Conservation (phyloP, 2,113 vertebrate species). For the Ictalurus punctatus region DNA sequence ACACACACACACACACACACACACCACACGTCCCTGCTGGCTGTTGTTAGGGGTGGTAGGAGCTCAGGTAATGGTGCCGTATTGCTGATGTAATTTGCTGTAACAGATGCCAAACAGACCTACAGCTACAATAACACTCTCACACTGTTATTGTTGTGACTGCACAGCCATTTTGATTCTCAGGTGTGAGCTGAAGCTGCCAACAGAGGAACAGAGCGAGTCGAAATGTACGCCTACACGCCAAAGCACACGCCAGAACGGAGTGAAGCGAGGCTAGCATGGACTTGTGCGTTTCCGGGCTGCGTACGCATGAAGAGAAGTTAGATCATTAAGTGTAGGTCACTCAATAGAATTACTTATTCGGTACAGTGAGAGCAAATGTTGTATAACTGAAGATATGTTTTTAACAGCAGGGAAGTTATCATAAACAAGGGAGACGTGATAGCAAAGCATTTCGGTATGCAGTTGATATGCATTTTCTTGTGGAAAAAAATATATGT, state of each 20-base stretch:
- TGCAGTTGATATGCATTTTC: too few species aligned
- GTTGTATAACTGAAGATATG: neutral
- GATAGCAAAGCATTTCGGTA: neutral
- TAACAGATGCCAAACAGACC: slow-evolving; percentile 68
- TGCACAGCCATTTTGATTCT: slow-evolving; percentile 44
- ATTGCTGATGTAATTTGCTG: slow-evolving; percentile 69
- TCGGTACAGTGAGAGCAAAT: neutral
- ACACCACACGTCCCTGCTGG: slow-evolving; percentile 40
- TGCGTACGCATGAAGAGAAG: neutral
- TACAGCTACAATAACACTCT: slow-evolving; percentile 56
- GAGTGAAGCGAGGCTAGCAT: neutral
- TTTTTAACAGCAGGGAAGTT: neutral
- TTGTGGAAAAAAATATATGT: too few species aligned
- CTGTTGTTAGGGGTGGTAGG: slow-evolving; percentile 53
- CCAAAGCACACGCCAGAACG: neutral
- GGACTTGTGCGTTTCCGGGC: neutral
- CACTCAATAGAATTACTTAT: neutral
- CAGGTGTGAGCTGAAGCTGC: slow-evolving; percentile 48
- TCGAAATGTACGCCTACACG: slow-evolving; percentile 2
- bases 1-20: slow-evolving; percentile 43
- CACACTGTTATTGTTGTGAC: slow-evolving; percentile 54
- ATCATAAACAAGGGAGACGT: neutral
- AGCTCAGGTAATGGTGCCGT: slow-evolving; percentile 51
- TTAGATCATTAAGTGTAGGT: neutral
- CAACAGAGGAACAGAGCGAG: slow-evolving; percentile 36